Evolutionary conservation across 2,888 invertebrate species (phyloP).

Genomic region (Dryobota labecula): DNA sequence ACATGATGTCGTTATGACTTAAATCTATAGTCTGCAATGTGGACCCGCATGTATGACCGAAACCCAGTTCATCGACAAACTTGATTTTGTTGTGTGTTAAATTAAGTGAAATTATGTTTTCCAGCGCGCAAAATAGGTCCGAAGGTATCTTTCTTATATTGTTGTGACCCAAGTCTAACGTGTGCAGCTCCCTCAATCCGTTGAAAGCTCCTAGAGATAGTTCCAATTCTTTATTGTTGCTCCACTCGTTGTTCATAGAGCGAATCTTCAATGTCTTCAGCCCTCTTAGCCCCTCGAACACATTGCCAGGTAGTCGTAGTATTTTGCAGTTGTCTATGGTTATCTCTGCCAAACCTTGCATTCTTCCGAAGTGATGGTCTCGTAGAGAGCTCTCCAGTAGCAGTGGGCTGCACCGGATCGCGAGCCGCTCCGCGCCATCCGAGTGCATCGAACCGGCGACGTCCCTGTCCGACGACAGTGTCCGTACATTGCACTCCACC

Average conservation of each 20-base stretch:
- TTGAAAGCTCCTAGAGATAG: slow-evolving; percentile 93
- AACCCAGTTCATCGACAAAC: slow-evolving; percentile 94
- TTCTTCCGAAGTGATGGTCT: slow-evolving; percentile 93
- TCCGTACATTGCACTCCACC: slow-evolving; percentile 92
- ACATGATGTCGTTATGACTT: slow-evolving; percentile 94
- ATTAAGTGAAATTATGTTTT: slow-evolving; percentile 95
- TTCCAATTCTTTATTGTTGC: slow-evolving; percentile 93
- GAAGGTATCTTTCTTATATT: slow-evolving; percentile 95
- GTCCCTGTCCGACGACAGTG: slow-evolving; percentile 93
- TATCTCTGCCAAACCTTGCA: slow-evolving; percentile 95
- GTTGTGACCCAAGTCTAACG: slow-evolving; percentile 94
- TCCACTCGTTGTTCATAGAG: slow-evolving; percentile 95
- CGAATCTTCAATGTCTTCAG: slow-evolving; percentile 94
- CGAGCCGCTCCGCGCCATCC: slow-evolving; percentile 94
- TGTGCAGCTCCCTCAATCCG: slow-evolving; percentile 94
- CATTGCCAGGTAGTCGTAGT: slow-evolving; percentile 93
- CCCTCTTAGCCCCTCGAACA: slow-evolving; percentile 95
- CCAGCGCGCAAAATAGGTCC: slow-evolving; percentile 94
- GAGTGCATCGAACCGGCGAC: slow-evolving; percentile 91
- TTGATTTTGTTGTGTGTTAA: slow-evolving; percentile 95
- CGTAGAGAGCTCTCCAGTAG: slow-evolving; percentile 93
- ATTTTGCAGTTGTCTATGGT: slow-evolving; percentile 95
- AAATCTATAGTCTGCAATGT: slow-evolving; percentile 95
- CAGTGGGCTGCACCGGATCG: slow-evolving; percentile 92
- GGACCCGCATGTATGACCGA: slow-evolving; percentile 91